Base-by-base conservation (phyloP, 2,797 vertebrate species). In the Sardinella longiceps region DNA sequence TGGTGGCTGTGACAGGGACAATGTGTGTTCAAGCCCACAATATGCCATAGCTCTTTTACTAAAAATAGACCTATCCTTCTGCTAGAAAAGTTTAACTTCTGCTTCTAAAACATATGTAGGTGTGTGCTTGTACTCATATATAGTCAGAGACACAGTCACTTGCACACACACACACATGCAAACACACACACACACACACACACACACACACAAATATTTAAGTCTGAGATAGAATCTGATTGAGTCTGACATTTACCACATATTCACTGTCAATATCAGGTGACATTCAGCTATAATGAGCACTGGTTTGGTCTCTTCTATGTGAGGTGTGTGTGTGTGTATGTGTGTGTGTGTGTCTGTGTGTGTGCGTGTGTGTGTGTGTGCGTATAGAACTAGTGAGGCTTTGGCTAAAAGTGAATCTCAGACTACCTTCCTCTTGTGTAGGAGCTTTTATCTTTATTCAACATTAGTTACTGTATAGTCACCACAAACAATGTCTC, bases 1-100 rank as follows among this genome's bases (percentile, higher is more conserved):
- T 81, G 88, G 90, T 92, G 90, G 85, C 84, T 87, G 89, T 85
- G 86, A 88, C 85, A 83, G 77, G 83, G 88, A 88, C 86, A 87
- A 84, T 81, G 50, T 81, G 80, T 90, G 37, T 60, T 60, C 6
- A 60, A 60, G 56, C 37, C 70, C 70, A 77, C 70, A 77, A 77
- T 23, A 77, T 43, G 39, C 70, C 37, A 33, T 77, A 18, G 70
- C 20, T 20, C 18, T 43, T 18, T 18, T 43, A 23, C 70, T 77
- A 77, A 77, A 77, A 77, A 77, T 77, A 77, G 51, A 6, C 51
- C 51, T 53, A 5, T 12, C 70, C 37, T 20, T 9, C 70, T 74
- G 66, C 39, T 33, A 74, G 14, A 74, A 74, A 77, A 77, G 70
- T 77, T 77, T 18, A 70, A 77, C 33, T 77, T 77, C 7, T 39